Conservation (phyloP, 2,888 invertebrate genomes). For the Diarsia dahlii region DNA sequence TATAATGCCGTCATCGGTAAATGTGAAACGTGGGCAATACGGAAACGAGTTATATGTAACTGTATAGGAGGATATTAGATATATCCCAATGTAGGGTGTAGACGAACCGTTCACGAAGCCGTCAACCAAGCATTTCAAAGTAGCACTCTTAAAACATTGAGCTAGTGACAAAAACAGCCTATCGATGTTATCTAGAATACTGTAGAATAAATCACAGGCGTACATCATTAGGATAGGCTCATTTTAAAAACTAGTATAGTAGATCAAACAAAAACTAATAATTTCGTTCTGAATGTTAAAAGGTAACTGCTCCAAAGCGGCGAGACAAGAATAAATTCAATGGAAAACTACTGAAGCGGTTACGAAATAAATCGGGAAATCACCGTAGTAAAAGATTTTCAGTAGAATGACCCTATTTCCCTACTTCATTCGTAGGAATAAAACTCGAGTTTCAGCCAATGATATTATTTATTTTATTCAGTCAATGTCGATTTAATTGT, state of each 20-base stretch:
- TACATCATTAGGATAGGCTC: neutral
- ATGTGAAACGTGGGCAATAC: constrained; percentile 34
- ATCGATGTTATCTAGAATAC: neutral
- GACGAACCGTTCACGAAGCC: too few species aligned
- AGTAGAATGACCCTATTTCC: constrained; percentile 27
- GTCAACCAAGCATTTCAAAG: too few species aligned
- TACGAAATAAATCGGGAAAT: constrained; percentile 29
- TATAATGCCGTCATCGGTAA: constrained; percentile 34
- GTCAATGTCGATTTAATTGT: constrained; percentile 34
- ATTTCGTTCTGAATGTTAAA: neutral
- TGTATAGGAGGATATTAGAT: neutral
- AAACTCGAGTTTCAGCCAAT: constrained; percentile 20
- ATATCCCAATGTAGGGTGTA: neutral
- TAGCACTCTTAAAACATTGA: too few species aligned
- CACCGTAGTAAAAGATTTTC: constrained; percentile 34
- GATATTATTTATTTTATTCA: constrained; percentile 15
- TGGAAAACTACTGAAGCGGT: constrained; percentile 32
- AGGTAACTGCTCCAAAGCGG: constrained; percentile 1
- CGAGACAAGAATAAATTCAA: constrained; percentile 29
- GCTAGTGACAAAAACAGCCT: too few species aligned
- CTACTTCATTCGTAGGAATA: constrained; percentile 16
- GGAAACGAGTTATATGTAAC: constrained; percentile 1
- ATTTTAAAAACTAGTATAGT: neutral
- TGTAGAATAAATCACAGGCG: neutral
- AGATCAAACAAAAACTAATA: neutral